phyloP scores from a whole-genome alignment of 2,888 invertebrate species.

The Eupsilia transversa region DNA sequence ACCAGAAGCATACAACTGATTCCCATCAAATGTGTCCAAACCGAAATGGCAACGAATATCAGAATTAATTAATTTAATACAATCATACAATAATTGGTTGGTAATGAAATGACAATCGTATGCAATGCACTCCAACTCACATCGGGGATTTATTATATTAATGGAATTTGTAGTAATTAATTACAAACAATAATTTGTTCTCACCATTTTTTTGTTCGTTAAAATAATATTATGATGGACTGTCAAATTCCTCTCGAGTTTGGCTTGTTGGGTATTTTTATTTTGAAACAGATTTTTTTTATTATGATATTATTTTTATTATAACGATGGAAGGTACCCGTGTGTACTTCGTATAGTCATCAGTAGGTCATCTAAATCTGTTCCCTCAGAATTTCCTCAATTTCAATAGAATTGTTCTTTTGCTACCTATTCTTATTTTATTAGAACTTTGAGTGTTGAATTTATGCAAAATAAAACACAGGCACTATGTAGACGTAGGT shows the following conservation, averaged over 20 bases:
- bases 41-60: slow-evolving; percentile 60
- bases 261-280: no score
- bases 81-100: slow-evolving; percentile 51
- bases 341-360: no score
- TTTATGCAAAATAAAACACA: no score
- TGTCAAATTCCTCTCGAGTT: no score
- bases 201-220: slow-evolving; percentile 19
- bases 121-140: slow-evolving; percentile 35
- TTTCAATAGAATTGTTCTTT: no score
- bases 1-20: slow-evolving; percentile 18
- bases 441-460: no score
- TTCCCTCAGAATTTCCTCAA: no score
- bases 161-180: slow-evolving; percentile 62
- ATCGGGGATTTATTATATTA: slow-evolving; percentile 64
- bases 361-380: no score
- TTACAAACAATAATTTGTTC: slow-evolving; percentile 26
- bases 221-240: slow-evolving; percentile 13
- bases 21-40: slow-evolving; percentile 37
- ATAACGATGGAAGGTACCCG: not conserved
- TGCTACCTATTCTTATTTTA: no score
- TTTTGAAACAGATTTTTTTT: not conserved
- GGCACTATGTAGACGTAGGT: no score
- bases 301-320: not conserved
- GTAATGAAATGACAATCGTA: slow-evolving; percentile 60
- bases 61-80: slow-evolving; percentile 63